phyloP scores from a whole-genome alignment of 2,113 vertebrate species.

The Nesoenas mayeri region DNA sequence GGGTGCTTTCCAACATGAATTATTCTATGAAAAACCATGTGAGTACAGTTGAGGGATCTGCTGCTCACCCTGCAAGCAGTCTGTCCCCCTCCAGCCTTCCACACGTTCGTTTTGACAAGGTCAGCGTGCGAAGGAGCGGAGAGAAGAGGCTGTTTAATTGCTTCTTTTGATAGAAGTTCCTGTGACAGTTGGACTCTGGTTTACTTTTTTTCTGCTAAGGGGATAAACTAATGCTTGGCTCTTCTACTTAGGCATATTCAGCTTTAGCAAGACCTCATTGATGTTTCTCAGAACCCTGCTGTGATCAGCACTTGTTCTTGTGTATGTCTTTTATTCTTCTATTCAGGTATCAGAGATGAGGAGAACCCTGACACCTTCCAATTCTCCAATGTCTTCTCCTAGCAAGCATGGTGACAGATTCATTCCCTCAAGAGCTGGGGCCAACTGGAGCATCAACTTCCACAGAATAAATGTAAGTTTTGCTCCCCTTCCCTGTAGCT shows the following conservation, averaged over 20 bases:
- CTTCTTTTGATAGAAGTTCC: not conserved
- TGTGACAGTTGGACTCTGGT: not conserved
- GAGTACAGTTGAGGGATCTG: not conserved
- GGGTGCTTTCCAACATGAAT: not conserved
- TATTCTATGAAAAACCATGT: not conserved
- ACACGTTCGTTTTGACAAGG: not conserved
- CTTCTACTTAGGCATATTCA: not conserved
- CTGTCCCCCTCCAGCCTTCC: not conserved
- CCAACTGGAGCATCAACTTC: constrained; percentile 99
- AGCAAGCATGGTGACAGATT: constrained; percentile 97
- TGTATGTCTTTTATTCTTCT: not conserved
- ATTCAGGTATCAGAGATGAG: constrained; percentile 82
- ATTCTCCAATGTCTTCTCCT: constrained; percentile 94
- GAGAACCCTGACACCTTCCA: constrained; percentile 90
- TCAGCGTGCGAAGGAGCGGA: not conserved
- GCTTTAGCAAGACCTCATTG: not conserved
- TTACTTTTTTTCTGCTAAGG: not conserved
- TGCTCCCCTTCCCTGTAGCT: not conserved
- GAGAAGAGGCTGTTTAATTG: not conserved
- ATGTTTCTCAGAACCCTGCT: not conserved
- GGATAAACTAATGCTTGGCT: not conserved
- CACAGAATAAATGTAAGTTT: constrained; percentile 93
- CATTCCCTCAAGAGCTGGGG: constrained; percentile 95
- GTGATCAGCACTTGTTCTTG: not conserved
- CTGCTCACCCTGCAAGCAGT: not conserved